These are phyloP conservation scores for Lutraria lutraria DNA, from an alignment of 2,888 invertebrate species.

Conservation along the genomic window DNA sequence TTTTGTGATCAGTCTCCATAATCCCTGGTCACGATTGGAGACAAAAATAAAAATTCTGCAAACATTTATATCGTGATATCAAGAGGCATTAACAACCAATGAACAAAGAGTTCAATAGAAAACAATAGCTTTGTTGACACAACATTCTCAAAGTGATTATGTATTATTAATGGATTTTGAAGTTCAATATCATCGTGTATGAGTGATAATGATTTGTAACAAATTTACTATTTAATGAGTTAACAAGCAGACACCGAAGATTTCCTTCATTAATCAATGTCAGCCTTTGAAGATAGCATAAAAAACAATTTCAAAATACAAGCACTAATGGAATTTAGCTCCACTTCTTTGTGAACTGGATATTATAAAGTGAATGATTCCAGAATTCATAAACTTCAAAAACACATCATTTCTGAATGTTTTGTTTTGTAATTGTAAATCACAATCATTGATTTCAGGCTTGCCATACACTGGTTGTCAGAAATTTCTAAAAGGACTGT, in stretches of 20 bases:
- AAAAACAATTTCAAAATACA: neutral
- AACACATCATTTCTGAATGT: neutral
- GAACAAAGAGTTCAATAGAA: conserved; percentile 5
- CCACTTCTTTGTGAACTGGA: neutral
- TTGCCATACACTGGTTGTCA: neutral
- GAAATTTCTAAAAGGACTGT: neutral
- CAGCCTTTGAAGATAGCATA: neutral
- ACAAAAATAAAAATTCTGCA: too few relatives aligned
- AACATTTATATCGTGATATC: too few relatives aligned
- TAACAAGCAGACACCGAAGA: neutral
- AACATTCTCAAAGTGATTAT: neutral
- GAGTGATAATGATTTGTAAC: neutral
- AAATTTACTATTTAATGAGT: neutral
- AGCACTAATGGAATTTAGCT: neutral
- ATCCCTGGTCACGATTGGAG: too few relatives aligned
- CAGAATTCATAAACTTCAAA: neutral
- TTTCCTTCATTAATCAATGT: neutral
- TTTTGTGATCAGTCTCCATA: too few relatives aligned
- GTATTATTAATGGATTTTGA: neutral
- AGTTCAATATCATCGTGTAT: neutral
- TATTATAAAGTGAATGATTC: neutral
- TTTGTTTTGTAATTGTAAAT: neutral
- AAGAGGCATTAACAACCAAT: too few relatives aligned
- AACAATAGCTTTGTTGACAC: neutral
- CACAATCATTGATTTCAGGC: neutral